Conservation (phyloP, 2,113 vertebrate species). For the Microtus montanus region DNA sequence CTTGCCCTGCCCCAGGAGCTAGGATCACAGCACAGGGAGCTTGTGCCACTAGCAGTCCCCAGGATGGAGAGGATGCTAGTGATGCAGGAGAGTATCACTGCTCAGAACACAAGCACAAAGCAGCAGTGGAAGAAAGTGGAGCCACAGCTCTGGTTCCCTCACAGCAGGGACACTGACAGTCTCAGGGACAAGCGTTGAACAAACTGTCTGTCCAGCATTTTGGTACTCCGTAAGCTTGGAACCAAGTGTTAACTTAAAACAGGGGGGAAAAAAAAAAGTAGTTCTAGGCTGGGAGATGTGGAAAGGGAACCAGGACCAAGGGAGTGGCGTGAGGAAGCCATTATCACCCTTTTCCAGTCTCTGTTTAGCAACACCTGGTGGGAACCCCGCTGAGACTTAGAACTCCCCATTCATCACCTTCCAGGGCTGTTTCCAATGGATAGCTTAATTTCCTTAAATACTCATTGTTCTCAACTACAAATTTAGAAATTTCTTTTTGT, state of each 20-base stretch:
- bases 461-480: conserved; percentile 50
- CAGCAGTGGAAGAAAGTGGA: neutral
- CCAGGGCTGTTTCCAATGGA: neutral
- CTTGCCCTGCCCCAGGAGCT: neutral
- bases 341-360: neutral
- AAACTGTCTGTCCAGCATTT: neutral
- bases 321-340: neutral
- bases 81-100: neutral
- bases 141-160: neutral
- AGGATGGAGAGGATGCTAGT: neutral
- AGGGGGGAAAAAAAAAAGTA: no score
- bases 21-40: neutral
- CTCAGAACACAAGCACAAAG: neutral
- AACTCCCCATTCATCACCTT: neutral
- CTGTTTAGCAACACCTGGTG: neutral
- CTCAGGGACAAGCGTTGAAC: neutral
- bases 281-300: no score
- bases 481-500: conserved; percentile 27
- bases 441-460: conserved; percentile 49
- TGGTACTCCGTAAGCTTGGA: neutral
- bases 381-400: neutral
- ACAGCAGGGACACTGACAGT: neutral
- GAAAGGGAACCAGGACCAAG: no score
- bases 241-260: neutral
- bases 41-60: neutral